Percentiles rank a stretch among this genome's conserved stretches.
Conservation (phyloP, 1,140 invertebrate species). For the Calephelis nemesis region DNA sequence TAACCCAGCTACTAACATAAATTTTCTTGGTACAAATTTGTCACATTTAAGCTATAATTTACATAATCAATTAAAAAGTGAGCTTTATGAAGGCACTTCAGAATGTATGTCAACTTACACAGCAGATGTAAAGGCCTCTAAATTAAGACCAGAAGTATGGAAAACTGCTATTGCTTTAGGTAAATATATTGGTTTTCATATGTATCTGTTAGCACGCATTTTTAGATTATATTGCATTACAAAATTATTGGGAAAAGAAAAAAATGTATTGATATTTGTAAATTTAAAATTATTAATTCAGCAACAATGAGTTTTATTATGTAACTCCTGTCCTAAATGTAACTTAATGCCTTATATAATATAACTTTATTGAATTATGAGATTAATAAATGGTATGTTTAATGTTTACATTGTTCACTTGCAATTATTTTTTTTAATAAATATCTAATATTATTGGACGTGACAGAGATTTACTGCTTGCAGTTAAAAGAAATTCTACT, state of each 20-base stretch:
- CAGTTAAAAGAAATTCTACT: too few relatives aligned
- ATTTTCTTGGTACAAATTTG: slow-evolving; percentile 73
- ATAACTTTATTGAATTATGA: too few relatives aligned
- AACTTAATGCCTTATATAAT: too few relatives aligned
- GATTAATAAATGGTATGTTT: not conserved
- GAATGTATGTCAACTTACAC: slow-evolving; percentile 61
- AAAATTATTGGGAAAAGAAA: too few relatives aligned
- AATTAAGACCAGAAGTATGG: slow-evolving; percentile 76
- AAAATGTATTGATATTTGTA: too few relatives aligned
- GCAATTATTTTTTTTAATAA: too few relatives aligned
- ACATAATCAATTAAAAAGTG: slow-evolving; percentile 62
- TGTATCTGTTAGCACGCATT: not conserved
- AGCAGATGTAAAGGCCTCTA: slow-evolving; percentile 71
- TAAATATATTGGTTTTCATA: slow-evolving; percentile 41
- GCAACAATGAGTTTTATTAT: too few relatives aligned
- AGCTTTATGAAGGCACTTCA: slow-evolving; percentile 52
- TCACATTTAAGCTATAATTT: slow-evolving; percentile 75
- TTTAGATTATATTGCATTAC: slow-evolving; percentile 2
- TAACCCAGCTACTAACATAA: slow-evolving; percentile 71
- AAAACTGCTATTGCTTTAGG: slow-evolving; percentile 76
- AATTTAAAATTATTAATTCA: not conserved
- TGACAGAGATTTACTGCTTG: too few relatives aligned
- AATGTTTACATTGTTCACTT: not conserved
- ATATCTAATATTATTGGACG: too few relatives aligned
- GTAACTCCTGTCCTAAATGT: too few relatives aligned